Base-by-base conservation (phyloP, 2,113 vertebrate genomes). In the Plecotus auritus region DNA sequence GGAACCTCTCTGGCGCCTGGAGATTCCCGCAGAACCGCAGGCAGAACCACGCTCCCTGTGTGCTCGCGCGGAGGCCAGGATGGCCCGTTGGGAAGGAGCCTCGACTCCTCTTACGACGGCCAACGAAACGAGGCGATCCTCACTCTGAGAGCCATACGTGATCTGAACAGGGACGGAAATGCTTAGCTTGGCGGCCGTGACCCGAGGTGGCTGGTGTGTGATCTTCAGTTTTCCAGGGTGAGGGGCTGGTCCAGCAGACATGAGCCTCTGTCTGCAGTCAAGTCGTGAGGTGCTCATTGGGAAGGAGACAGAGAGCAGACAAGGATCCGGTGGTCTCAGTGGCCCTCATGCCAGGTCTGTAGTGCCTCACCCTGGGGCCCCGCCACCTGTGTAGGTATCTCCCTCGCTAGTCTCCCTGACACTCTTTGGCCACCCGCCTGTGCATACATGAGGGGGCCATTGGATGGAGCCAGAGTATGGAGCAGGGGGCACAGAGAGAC, bases 41-140 rank as follows among this genome's bases (percentile, higher is more conserved):
- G 17, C 2, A 0, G n/a, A 74, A 54, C 91, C 47, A 56, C 93
- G 94, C 78, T 96, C 88, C 86, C 93, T 72, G 78, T 96, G 94
- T 88, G 90, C 95, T 59, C 23, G 61, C 69, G 95, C 91, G 93
- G 85, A 86, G 93, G 95, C 92, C 97, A 95, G 96, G 86, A 83
- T 64, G 93, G 72, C 92, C 85, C n/a, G 87, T 47, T 30, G 72
- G 81, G 61, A 97, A 91, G 95, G 82, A 90, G 88, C 93, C 96
- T 45, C 97, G 97, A 97, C 94, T 93, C 93, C 94, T 97, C 94
- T 95, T 88, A 78, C 95, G 95, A 97, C 97, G 87, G 96, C 97
- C 97, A 96, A 96, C 96, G 94, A 97, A 97, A 97, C 0, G 56
- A 97, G 97, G 92, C 94, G 97, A 96, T 97, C 88, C 97, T 98